Percentiles rank a stretch among this genome's conserved stretches.
Conservation (phyloP, 2,888 invertebrate species). For the Hirtodrosophila alboralis region DNA sequence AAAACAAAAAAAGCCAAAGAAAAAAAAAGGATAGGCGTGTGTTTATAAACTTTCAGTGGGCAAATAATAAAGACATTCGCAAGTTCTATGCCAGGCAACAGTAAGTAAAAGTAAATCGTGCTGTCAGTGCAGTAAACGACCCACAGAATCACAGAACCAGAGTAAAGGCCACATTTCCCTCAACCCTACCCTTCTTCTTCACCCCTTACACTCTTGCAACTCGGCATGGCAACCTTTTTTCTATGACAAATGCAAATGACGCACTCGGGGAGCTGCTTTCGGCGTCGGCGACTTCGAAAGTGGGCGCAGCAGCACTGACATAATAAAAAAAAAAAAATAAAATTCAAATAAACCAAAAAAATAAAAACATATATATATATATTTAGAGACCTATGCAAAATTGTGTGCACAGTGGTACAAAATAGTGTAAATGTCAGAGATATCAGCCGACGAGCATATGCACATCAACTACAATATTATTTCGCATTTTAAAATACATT, state of each 20-base stretch:
- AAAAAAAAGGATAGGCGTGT: conserved; percentile 55
- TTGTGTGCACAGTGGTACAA: conserved; percentile 36
- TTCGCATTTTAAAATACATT: no score
- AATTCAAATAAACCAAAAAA: conserved; percentile 5
- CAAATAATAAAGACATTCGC: conserved; percentile 67
- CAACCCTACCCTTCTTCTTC: not conserved
- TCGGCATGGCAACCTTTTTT: conserved; percentile 46
- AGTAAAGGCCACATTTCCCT: conserved; percentile 2
- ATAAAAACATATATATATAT: conserved; percentile 22
- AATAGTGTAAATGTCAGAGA: not conserved
- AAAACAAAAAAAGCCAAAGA: conserved; percentile 8
- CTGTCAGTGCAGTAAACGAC: conserved; percentile 29
- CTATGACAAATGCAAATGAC: conserved; percentile 75
- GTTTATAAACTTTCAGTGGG: conserved; percentile 67
- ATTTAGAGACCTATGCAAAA: conserved; percentile 25
- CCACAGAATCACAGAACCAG: conserved; percentile 15
- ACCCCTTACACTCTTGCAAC: not conserved
- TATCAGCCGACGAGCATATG: no score
- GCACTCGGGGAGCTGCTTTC: conserved; percentile 45
- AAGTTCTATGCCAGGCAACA: conserved; percentile 24
- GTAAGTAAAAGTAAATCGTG: conserved; percentile 32
- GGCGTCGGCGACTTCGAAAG: conserved; percentile 40
- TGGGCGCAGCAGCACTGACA: conserved; percentile 36
- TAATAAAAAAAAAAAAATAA: conserved; percentile 10
- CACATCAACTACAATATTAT: no score